A percentile compares a stretch with the other conserved stretches of the same genome.
Evolutionary conservation across 92 coral and sea anemone genomes (phyloP).

Genomic region (Palythoa heliodiscus): DNA sequence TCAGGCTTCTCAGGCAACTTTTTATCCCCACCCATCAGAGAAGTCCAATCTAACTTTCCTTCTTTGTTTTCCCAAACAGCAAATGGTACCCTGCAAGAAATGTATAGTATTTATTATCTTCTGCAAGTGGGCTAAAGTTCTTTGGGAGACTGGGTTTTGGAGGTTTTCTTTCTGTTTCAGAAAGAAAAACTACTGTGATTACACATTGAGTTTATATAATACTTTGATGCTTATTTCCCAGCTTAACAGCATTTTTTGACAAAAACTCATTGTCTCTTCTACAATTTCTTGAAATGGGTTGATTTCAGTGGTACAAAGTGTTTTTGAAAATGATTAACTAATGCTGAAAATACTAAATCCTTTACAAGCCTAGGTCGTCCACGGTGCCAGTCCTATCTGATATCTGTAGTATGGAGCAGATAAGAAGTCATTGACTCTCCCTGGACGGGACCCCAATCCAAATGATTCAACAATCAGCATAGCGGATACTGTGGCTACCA

Average conservation of each 20-base stretch:
- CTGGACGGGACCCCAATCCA: no score
- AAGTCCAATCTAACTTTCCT: conserved; percentile 2
- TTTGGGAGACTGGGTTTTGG: background rate
- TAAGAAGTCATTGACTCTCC: no score
- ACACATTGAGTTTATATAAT: no score
- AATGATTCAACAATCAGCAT: no score
- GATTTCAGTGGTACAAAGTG: background rate
- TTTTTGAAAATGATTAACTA: no score
- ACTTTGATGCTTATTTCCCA: background rate
- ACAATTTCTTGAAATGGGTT: background rate
- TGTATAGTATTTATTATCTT: background rate
- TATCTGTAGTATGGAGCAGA: no score
- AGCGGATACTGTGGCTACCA: no score
- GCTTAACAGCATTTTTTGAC: background rate
- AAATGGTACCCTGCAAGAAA: background rate
- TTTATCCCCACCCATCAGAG: background rate
- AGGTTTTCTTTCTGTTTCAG: background rate
- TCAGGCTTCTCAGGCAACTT: background rate
- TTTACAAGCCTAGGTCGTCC: no score
- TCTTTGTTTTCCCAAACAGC: background rate
- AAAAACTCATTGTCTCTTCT: no score
- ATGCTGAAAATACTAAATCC: no score
- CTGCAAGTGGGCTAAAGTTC: conserved; percentile 4
- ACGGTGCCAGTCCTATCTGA: no score
- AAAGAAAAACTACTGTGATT: background rate